These are phyloP conservation scores for Girardinus metallicus DNA, from an alignment of 2,797 vertebrate species.

Conservation along the genomic window DNA sequence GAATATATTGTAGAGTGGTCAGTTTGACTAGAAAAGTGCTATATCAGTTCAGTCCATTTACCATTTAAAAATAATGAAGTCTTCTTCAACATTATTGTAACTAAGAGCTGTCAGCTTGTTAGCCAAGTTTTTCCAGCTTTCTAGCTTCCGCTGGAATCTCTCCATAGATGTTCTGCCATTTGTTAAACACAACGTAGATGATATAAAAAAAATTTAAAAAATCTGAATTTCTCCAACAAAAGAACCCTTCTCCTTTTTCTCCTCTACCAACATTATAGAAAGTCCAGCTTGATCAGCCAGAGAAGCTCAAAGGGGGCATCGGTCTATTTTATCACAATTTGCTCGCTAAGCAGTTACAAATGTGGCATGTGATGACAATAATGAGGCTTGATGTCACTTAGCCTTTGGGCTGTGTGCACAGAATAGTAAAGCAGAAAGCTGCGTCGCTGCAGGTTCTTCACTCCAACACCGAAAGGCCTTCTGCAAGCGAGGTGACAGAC, in stretches of 20 bases:
- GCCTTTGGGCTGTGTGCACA: conserved; percentile 82
- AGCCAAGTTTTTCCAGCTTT: conserved; percentile 31
- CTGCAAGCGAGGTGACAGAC: conserved; percentile 78
- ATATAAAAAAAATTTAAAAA: background rate
- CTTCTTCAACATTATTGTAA: background rate
- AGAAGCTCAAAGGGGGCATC: conserved; percentile 74
- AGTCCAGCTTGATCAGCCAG: conserved; percentile 79
- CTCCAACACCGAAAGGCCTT: conserved; percentile 65
- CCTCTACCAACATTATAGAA: conserved; percentile 49
- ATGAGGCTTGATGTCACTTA: conserved; percentile 94
- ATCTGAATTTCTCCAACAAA: conserved; percentile 18
- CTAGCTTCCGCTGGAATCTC: conserved; percentile 19
- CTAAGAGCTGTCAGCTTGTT: background rate
- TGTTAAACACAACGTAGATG: conserved; percentile 2
- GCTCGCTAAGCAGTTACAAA: conserved; percentile 92
- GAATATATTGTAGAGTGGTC: background rate
- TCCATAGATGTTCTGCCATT: background rate
- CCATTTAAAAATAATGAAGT: background rate
- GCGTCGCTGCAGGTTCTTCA: conserved; percentile 63
- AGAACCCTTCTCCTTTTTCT: conserved; percentile 24
- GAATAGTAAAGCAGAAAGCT: conserved; percentile 86
- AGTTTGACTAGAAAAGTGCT: background rate
- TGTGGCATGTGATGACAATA: conserved; percentile 96
- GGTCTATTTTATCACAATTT: conserved; percentile 94
- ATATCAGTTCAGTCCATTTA: background rate